These are phyloP conservation scores for Archilochus colubris DNA, from an alignment of 2,113 vertebrate genomes.

Conservation along the genomic window DNA sequence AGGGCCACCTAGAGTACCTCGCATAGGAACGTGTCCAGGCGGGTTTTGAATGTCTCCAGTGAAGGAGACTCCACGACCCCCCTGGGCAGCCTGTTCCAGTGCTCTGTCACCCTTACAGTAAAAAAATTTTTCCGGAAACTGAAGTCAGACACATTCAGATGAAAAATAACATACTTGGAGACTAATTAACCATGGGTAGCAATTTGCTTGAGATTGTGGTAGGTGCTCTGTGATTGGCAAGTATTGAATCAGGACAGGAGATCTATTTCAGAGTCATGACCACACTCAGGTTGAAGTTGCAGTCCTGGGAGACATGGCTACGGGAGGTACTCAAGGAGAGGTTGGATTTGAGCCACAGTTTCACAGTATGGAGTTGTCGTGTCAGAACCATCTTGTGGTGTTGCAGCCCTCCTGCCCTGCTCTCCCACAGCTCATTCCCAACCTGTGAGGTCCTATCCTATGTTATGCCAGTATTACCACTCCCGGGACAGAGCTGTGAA, in stretches of 20 bases:
- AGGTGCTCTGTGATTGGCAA: neutral
- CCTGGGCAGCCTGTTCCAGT: too few species aligned
- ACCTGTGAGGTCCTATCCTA: neutral
- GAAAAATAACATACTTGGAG: slow-evolving; percentile 26
- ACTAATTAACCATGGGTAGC: slow-evolving; percentile 24
- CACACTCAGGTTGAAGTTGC: neutral
- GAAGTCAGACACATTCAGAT: slow-evolving; percentile 11
- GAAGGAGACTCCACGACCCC: too few species aligned
- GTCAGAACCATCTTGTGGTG: neutral
- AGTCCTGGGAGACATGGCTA: neutral
- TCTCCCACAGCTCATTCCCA: neutral
- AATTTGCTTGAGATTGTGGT: slow-evolving; percentile 21
- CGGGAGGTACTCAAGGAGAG: neutral
- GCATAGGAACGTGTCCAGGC: too few species aligned
- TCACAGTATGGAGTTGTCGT: neutral
- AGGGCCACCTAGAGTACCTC: too few species aligned
- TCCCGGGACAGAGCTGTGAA: neutral
- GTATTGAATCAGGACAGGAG: neutral
- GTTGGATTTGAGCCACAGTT: neutral
- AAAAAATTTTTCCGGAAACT: neutral
- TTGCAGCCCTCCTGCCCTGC: neutral
- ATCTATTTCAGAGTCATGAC: neutral
- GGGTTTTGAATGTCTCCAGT: too few species aligned
- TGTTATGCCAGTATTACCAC: neutral
- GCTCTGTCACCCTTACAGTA: too few species aligned